Conservation (phyloP, 2,113 vertebrate genomes). For the Danio rerio region GRCz12tu NC_133180.1:41222001-41222500, state of each 20-base stretch:
- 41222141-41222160: neutral
- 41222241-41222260: neutral
- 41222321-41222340: no score
- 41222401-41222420: no score
- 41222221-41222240: slow-evolving; percentile 22
- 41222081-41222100: neutral
- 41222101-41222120: neutral
- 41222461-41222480: no score
- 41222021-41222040: neutral
- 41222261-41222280: neutral
- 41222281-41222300: neutral
- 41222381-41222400: no score
- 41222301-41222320: no score
- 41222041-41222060: neutral
- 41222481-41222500: no score
- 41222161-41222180: neutral
- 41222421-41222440: no score
- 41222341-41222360: no score
- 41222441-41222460: no score
- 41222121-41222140: neutral
- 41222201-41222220: neutral
- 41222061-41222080: neutral
- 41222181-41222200: neutral
- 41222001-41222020: neutral
- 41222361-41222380: no score